Conservation (phyloP, 2,797 vertebrate species). For the Gallirallus australis region DNA sequence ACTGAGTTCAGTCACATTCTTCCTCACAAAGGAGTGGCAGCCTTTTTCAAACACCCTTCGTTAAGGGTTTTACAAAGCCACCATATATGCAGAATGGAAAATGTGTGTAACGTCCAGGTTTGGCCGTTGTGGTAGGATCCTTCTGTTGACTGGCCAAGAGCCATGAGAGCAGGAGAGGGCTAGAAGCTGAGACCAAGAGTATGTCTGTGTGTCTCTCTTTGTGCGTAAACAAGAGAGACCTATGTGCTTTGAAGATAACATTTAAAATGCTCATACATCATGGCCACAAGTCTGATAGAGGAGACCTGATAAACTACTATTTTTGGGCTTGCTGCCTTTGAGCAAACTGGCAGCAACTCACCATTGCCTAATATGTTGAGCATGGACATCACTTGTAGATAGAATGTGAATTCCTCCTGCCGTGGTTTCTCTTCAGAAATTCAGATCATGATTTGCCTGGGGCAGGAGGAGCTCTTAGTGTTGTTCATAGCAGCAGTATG, state of each 20-base stretch:
- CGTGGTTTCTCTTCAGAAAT: neutral
- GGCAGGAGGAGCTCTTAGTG: conserved; percentile 23
- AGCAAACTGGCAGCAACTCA: neutral
- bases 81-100: neutral
- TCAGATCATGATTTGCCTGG: conserved; percentile 23
- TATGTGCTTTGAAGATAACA: neutral
- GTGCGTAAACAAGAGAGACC: neutral
- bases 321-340: neutral
- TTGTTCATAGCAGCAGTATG: conserved; percentile 4
- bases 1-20: neutral
- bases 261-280: neutral
- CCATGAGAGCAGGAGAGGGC: neutral
- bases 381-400: neutral
- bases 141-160: neutral
- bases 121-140: neutral
- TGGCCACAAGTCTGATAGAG: neutral
- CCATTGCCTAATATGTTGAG: neutral
- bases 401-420: neutral
- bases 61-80: neutral
- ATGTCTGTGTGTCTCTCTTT: neutral
- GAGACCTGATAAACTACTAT: neutral
- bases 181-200: neutral
- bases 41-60: neutral
- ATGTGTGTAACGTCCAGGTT: neutral
- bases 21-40: neutral